Conservation (phyloP, 2,888 invertebrate species). For the Digitonthophagus gazella region DNA sequence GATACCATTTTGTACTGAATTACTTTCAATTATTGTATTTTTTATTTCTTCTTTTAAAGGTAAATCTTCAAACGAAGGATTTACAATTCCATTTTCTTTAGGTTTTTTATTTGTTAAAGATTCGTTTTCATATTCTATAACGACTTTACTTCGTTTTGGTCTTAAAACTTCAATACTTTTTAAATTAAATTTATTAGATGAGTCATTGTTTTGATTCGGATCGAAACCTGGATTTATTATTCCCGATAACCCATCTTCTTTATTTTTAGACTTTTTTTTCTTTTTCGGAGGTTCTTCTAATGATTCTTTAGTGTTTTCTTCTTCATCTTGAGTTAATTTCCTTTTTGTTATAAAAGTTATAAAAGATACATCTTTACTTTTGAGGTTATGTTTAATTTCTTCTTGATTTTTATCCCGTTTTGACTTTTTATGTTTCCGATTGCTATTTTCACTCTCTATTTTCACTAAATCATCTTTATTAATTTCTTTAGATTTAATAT, state of each 20-base stretch:
- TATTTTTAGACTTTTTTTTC: slow-evolving; percentile 30
- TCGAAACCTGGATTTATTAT: slow-evolving; percentile 44
- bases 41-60: neutral
- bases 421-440: no score
- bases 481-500: no score
- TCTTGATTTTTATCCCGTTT: slow-evolving; percentile 14
- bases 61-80: neutral
- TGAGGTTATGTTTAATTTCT: slow-evolving; percentile 30
- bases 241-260: slow-evolving; percentile 24
- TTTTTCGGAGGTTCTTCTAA: slow-evolving; percentile 2
- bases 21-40: no score
- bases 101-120: slow-evolving; percentile 18
- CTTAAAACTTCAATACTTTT: neutral
- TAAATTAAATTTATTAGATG: neutral
- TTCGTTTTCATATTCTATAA: slow-evolving; percentile 5
- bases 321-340: neutral
- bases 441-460: no score
- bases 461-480: no score
- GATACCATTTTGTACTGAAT: neutral
- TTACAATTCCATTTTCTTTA: slow-evolving; percentile 14
- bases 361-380: slow-evolving; percentile 14
- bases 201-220: slow-evolving; percentile 33
- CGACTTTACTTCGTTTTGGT: neutral
- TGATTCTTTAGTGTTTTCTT: neutral
- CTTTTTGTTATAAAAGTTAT: neutral